phyloP scores from a whole-genome alignment of 2,113 vertebrate genomes.

The Microcebus griseorufus region DNA sequence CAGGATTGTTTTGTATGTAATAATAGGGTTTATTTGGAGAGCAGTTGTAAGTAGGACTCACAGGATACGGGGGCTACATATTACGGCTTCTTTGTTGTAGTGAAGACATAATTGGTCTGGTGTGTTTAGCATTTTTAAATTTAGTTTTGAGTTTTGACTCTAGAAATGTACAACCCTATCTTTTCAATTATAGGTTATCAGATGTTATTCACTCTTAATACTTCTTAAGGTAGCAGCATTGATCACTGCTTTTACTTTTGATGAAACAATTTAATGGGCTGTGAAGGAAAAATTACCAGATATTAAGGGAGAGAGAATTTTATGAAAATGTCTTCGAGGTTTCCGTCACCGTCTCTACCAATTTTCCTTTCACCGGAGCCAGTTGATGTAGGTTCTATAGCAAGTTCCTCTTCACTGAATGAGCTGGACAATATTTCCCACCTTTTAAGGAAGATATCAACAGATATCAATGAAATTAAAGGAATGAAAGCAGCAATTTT shows the following conservation, averaged over 20 bases:
- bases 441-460: constrained; percentile 77
- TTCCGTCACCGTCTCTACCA: constrained; percentile 63
- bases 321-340: constrained; percentile 73
- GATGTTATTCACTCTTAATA: constrained; percentile 42
- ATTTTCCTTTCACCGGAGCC: constrained; percentile 66
- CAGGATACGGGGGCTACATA: not conserved
- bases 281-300: constrained; percentile 18
- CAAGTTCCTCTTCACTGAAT: constrained; percentile 64
- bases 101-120: constrained; percentile 43
- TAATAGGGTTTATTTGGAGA: constrained; percentile 65
- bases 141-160: constrained; percentile 10
- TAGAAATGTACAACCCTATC: constrained; percentile 10
- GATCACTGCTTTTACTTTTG: constrained; percentile 52
- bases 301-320: constrained; percentile 50
- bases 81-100: constrained; percentile 34
- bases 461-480: constrained; percentile 78
- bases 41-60: constrained; percentile 24
- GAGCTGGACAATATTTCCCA: constrained; percentile 74
- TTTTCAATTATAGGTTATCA: constrained; percentile 60
- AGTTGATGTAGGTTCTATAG: constrained; percentile 56
- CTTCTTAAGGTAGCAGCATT: constrained; percentile 44
- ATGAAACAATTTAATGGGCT: constrained; percentile 53
- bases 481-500: constrained; percentile 75
- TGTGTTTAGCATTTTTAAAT: constrained; percentile 42
- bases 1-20: constrained; percentile 63